Evolutionary conservation across 2,797 vertebrate genomes (phyloP), one percentile per base, ranked within the genome.

Genomic region (Coregonus ussuriensis): DNA sequence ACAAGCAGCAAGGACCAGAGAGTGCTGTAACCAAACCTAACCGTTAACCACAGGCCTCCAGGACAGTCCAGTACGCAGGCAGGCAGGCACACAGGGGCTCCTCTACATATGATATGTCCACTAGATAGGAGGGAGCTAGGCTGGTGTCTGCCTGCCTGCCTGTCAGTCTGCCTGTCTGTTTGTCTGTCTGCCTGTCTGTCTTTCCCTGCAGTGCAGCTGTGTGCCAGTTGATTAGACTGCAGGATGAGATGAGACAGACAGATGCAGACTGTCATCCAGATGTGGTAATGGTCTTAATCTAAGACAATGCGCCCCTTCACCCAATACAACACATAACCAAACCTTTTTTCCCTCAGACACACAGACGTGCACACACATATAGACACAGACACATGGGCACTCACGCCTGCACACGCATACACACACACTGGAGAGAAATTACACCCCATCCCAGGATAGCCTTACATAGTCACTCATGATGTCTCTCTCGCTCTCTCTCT

Each of bases 1-100:
- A 84, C 79, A 71, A 81, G 85, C 84, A 79, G 62, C 80, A 47
- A 29, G 82, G 83, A 86, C 81, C 72, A 15, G 71, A 53, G 80
- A 82, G 82, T 86, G 74, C 83, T 79, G 81, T 77, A 88, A 88
- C 81, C 78, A 47, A 47, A 47, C 41, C 41, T 47, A 47, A 47
- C 41, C 41, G 11, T 9, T 47, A 47, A 85, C 81, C 3, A 2
- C 9, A 2, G 63, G 11, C 63, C 63, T 66, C n/a, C 25, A 29
- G 63, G 14, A 54, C 53, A 54, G 53, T 47, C 41, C 41, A 47
- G 41, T 47, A 47, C 41, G 16, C 53, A 54, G 14, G 16, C 53
- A 14, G 53, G 53, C 53, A 54, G 11, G 52, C 53, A 15, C 15
- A 54, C 62, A 33, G 81, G 75, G 71, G 72, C 47, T 88, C 69